phyloP scores from a whole-genome alignment of 2,113 vertebrate genomes.

The Balaenoptera acutorostrata region DNA sequence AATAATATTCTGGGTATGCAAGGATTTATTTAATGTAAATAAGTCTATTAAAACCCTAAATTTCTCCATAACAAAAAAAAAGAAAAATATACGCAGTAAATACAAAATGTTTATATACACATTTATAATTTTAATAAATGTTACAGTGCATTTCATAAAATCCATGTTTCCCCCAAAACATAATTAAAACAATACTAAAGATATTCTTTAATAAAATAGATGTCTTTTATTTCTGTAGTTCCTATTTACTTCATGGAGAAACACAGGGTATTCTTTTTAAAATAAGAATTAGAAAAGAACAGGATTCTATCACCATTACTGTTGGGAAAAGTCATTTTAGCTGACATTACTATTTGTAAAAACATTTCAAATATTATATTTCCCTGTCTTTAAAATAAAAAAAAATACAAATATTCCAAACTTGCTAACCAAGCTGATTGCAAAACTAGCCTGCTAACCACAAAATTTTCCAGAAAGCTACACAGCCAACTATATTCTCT shows the following conservation, averaged over 20 bases:
- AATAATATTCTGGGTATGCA: background rate
- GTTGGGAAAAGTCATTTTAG: background rate
- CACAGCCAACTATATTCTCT: background rate
- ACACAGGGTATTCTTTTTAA: background rate
- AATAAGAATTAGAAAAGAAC: background rate
- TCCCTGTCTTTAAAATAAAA: background rate
- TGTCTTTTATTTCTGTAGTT: background rate
- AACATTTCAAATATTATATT: slow-evolving; percentile 14
- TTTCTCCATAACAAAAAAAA: background rate
- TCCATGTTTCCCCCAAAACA: background rate
- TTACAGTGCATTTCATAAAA: background rate
- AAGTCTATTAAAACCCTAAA: background rate
- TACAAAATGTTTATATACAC: background rate
- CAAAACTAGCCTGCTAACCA: background rate
- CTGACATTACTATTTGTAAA: background rate
- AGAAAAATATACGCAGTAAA: background rate
- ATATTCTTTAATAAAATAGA: background rate
- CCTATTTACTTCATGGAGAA: background rate
- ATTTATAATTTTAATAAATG: background rate
- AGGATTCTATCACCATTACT: background rate
- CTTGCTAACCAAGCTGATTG: background rate
- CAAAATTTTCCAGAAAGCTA: slow-evolving; percentile 30
- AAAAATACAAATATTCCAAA: slow-evolving; percentile 34
- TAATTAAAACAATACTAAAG: background rate
- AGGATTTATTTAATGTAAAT: background rate